Base-by-base conservation (phyloP, 2,888 invertebrate species). In the Lamproptera curius region DNA sequence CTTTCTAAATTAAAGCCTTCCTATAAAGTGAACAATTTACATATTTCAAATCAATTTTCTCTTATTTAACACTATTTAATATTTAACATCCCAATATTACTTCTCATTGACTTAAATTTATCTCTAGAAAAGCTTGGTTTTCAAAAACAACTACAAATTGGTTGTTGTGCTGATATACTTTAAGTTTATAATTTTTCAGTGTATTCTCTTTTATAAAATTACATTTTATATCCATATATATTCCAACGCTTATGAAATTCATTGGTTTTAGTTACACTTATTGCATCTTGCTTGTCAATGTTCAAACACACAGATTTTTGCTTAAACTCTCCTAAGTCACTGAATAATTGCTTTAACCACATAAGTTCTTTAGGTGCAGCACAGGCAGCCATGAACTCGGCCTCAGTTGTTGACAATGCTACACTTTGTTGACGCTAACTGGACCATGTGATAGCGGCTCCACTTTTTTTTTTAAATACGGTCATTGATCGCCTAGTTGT, bases 361-460 rank as follows among this genome's bases (percentile, higher is more conserved):
- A 47, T 42, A 10, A 42, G 28, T 13, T 42, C 40, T 33, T 47
- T 47, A 4, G 41, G 38, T n/a, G 46, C n/a, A n/a, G n/a, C n/a
- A n/a, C n/a, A n/a, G n/a, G n/a, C n/a, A n/a, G n/a, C n/a, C n/a
- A n/a, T n/a, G 15, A n/a, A n/a, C n/a, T n/a, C n/a, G n/a, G n/a
- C n/a, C n/a, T n/a, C n/a, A n/a, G n/a, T n/a, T n/a, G n/a, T 16
- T 38, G 36, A 31, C 10, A 33, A 10, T 4, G 33, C 39, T 11
- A 46, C 46, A 17, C 16, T 46, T 20, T 46, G 46, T 16, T 39
- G 46, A 11, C 14, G 31, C 20, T 42, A 34, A 4, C 16, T 34
- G 2, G 42, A 14, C 42, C 42, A 42, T 13, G 35, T 42, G n/a
- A 42, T 11, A 2, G 42, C 42, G 13, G 42, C 42, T 26, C 35